These are phyloP conservation scores for Acleris cristana DNA, from an alignment of 2,888 invertebrate species.

Conservation along the genomic window DNA sequence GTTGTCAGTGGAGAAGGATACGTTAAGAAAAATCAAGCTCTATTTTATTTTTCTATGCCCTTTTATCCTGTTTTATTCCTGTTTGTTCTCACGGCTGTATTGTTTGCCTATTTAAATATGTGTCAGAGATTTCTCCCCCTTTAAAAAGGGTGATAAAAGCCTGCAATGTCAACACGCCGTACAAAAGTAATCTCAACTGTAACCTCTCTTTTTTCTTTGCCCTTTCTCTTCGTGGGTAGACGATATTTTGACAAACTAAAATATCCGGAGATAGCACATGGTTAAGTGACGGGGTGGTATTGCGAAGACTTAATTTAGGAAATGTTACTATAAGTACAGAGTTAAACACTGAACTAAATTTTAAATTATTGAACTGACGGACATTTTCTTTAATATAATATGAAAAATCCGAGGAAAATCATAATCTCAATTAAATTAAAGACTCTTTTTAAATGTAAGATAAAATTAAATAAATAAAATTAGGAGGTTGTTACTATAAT, in stretches of 20 bases:
- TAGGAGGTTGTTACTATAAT: no score
- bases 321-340: no score
- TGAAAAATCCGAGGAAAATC: no score
- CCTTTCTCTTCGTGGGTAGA: constrained; percentile 44
- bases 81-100: constrained; percentile 64
- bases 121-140: constrained; percentile 77
- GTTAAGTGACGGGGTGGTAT: neutral
- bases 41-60: constrained; percentile 38
- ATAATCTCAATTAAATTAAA: no score
- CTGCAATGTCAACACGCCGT: constrained; percentile 76
- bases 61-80: constrained; percentile 59
- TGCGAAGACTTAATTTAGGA: no score
- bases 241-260: constrained; percentile 4
- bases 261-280: neutral
- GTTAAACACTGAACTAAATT: no score
- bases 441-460: no score
- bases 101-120: constrained; percentile 82
- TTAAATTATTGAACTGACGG: no score
- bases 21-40: constrained; percentile 25
- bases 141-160: constrained; percentile 80
- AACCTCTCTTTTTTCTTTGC: constrained; percentile 48
- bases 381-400: no score
- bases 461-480: no score
- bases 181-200: constrained; percentile 78
- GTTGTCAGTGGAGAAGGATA: constrained; percentile 11